Base-by-base conservation (phyloP, 1,140 invertebrate genomes). In the Drosophila rhopaloa region DNA sequence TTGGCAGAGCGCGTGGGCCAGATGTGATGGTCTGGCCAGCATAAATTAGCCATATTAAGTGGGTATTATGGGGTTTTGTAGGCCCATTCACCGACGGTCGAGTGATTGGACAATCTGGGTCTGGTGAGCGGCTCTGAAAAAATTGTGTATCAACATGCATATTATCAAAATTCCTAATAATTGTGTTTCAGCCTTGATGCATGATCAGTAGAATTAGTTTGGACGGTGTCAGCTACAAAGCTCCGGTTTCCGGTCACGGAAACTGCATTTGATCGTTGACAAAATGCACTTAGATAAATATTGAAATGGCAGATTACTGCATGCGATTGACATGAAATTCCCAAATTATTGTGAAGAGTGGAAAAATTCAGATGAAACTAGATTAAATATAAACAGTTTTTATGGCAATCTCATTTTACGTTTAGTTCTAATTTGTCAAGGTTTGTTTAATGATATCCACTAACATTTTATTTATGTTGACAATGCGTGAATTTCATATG, bases 41-140 rank as follows among this genome's bases (percentile, higher is more conserved):
- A 86, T 88, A 88, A 88, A 86, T 86, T 83, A 83, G 66, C 76
- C 70, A 68, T 62, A 79, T 67, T 48, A 58, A 68, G 43, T 72
- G 76, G 63, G 72, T 86, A 58, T 54, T 76, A 82, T 76, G 55
- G 55, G 53, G 81, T 65, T 77, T 71, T n/a, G 27, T 53, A 53
- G 61, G 48, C 61, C 67, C 53, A 58, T 55, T 63, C 70, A 59
- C 63, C 54, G 57, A 38, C 38, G 55, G 38, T 51, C 74, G 74
- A 61, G 70, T 73, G 70, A 73, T 61, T 61, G 70, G 70, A 73
- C 56, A 73, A 76, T 11, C 73, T 67, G 41, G 68, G 53, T 74
- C 59, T 74, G 43, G 38, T 16, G 48, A 72, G 56, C 7, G 56
- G 57, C 44, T 40, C 24, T 11, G 11, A 19, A 35, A 41, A 54